Evolutionary conservation across 2,888 invertebrate genomes (phyloP), one percentile per base, ranked within the genome.

Genomic region (Epirrhoe alternata): DNA sequence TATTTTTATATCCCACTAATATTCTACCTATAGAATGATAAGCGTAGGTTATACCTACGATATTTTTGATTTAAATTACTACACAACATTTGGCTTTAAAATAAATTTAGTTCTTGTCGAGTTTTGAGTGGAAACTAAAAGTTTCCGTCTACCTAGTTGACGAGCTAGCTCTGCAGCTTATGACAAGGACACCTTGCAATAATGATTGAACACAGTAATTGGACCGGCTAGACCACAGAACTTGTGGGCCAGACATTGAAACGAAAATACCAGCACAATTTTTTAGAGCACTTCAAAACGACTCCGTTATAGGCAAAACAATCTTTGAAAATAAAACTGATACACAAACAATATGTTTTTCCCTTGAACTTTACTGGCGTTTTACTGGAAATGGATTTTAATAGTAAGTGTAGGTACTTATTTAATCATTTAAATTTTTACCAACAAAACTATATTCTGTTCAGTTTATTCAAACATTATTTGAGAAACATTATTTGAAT

Each of bases 161-260:
- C 54, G 55, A 57, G 57, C 57, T 57, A 57, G 57, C 42, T 42
- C 38, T 60, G 49, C 33, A 35, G 61, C 49, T 61, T 61, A 55
- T 49, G 55, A 38, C 49, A 24, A 60, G 45, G 31, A 60, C 42
- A 45, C 54, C 61, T 50, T 50, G 49, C 35, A 42, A 54, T 47
- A 49, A n/a, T 50, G 49, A 38, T 30, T 55, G 49, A 60, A 49
- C 55, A 62, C 47, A 57, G 51, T 62, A 56, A 62, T 62, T 62
- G 50, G 56, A 62, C 51, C 35, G 31, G 55, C n/a, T n/a, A n/a
- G n/a, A n/a, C n/a, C n/a, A n/a, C n/a, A n/a, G n/a, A n/a, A n/a
- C n/a, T n/a, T n/a, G n/a, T n/a, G n/a, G n/a, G n/a, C 50, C 45
- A 50, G 56, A 62, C 50, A n/a, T 42, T 56, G 10, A 42, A 54